Evolutionary conservation across 2,113 vertebrate genomes (phyloP), one percentile per base, ranked within the genome.

Genomic region (pig (Sus scrofa)): DNA sequence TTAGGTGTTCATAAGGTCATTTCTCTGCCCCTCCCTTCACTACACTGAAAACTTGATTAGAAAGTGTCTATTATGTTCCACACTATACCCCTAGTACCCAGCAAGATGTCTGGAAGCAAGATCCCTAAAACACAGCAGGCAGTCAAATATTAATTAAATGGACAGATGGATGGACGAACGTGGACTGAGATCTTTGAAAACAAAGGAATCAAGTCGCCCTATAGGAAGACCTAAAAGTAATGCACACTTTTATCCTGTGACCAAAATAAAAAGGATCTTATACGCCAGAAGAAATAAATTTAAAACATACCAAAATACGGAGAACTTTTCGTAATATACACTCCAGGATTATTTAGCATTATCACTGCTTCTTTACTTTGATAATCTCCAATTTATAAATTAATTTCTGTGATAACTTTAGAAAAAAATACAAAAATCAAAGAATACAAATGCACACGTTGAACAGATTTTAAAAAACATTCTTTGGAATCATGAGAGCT

Each of bases 211-310:
- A 82, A 26, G 13, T 27, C n/a, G 44, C 44, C 24, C 18, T 3
- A 85, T 0, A 60, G 71, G 8, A 56, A 37, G 56, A 14, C 3
- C 54, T 95, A 34, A 54, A 75, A 18, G 39, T 52, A 87, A 52
- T 6, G 5, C 15, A 20, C 3, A 83, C 7, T 20, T 83, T 83
- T 60, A 87, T 7, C 16, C 39, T 52, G 30, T 52, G 19, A 84
- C 11, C 16, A 84, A 73, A 83, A 60, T 60, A 84, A 54, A 18
- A 90, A 67, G 34, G 20, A 18, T 86, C 86, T 82, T 82, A 92
- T 75, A 67, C 58, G 50, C 7, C 63, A 97, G 1, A 73, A 60
- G n/a, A 95, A 79, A 85, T 52, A 94, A 79, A 81, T 56, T n/a
- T 50, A 75, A 81, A 87, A 52, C 32, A 50, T 58, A 63, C 15